A percentile compares a stretch with the other conserved stretches of the same genome.
These are phyloP conservation scores for Tineola bisselliella DNA, from an alignment of 2,888 invertebrate species.

Conservation along the genomic window DNA sequence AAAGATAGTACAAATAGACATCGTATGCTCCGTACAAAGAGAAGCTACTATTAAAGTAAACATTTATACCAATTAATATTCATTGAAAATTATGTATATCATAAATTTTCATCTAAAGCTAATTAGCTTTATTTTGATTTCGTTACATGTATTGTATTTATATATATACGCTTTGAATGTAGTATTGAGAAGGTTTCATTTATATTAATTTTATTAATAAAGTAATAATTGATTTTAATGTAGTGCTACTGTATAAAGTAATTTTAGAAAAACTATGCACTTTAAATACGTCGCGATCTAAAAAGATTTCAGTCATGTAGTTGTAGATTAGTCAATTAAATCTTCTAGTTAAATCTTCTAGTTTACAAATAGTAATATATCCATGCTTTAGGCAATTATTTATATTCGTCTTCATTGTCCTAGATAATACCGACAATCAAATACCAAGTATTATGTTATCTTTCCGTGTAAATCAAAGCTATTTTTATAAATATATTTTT, in stretches of 20 bases:
- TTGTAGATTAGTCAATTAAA: too few relatives aligned
- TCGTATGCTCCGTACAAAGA: background rate
- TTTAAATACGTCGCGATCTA: too few relatives aligned
- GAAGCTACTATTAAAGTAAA: background rate
- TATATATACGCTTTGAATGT: background rate
- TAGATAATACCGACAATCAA: too few relatives aligned
- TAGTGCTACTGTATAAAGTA: too few relatives aligned
- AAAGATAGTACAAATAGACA: constrained; percentile 8
- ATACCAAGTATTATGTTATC: background rate
- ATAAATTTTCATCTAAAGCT: background rate
- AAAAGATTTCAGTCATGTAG: too few relatives aligned
- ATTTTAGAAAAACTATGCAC: too few relatives aligned
- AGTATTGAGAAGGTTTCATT: too few relatives aligned
- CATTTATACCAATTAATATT: constrained; percentile 2
- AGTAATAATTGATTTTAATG: too few relatives aligned
- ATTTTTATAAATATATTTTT: background rate
- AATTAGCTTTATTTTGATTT: background rate
- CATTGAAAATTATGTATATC: background rate
- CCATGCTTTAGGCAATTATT: background rate
- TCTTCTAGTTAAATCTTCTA: background rate
- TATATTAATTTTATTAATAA: background rate
- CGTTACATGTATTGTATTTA: background rate
- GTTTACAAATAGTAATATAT: background rate
- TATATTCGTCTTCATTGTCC: too few relatives aligned
- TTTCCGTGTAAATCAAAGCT: background rate